Conservation (phyloP, 2,797 vertebrate genomes). For the Oryzias sinensis region DNA sequence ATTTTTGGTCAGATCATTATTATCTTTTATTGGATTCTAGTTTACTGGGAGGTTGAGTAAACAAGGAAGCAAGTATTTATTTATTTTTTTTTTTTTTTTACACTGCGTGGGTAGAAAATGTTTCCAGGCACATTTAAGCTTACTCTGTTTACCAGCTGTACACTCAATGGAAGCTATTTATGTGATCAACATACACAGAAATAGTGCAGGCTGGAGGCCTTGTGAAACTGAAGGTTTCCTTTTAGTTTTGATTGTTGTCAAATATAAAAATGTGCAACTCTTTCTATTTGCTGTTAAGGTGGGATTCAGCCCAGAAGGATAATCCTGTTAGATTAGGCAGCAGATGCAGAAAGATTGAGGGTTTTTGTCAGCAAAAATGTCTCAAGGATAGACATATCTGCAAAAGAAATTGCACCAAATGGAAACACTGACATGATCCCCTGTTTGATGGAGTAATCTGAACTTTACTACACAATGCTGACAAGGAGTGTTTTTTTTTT, state of each 20-base stretch:
- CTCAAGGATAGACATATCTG: constrained; percentile 3
- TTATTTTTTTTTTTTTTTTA: not conserved
- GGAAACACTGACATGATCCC: constrained; percentile 24
- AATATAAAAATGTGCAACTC: constrained; percentile 14
- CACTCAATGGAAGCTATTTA: constrained; percentile 3
- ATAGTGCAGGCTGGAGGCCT: constrained; percentile 6
- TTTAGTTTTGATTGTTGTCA: constrained; percentile 21
- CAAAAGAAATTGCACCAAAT: constrained; percentile 32
- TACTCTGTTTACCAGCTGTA: constrained; percentile 19
- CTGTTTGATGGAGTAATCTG: constrained; percentile 7
- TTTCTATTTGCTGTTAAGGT: constrained; percentile 23
- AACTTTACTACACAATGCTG: constrained; percentile 14
- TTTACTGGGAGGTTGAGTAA: constrained; percentile 1
- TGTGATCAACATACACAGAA: constrained; percentile 8
- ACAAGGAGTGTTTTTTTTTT: constrained; percentile 10
- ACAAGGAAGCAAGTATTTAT: not conserved
- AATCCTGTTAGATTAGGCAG: constrained; percentile 7
- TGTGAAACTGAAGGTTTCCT: constrained; percentile 14
- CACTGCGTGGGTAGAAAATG: constrained; percentile 22
- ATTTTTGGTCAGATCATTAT: constrained; percentile 2
- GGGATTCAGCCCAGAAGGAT: constrained; percentile 13
- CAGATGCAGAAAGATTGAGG: constrained; percentile 4
- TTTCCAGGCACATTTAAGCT: constrained; percentile 21
- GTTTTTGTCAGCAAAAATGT: constrained; percentile 17
- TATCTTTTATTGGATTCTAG: not conserved